Evolutionary conservation across 2,797 vertebrate species (phyloP).

Genomic region (Chelon auratus): DNA sequence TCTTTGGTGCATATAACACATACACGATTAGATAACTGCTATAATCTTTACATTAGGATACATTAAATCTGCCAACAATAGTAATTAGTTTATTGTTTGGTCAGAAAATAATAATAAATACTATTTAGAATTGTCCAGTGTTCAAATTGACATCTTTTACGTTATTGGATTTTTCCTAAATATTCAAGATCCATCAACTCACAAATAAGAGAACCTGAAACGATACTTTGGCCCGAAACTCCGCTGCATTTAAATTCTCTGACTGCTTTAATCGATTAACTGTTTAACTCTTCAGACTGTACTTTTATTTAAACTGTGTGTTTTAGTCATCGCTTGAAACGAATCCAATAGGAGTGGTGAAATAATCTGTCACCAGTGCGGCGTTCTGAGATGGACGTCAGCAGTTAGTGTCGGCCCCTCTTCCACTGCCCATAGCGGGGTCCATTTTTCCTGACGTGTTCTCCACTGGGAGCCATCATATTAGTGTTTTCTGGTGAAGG

Average conservation of each 20-base stretch:
- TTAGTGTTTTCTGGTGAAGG: slow-evolving; percentile 36
- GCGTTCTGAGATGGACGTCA: slow-evolving; percentile 29
- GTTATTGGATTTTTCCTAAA: neutral
- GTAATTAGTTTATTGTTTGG: too few relatives aligned
- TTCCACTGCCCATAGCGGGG: slow-evolving; percentile 18
- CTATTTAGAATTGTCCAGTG: neutral
- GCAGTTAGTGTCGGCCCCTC: slow-evolving; percentile 45
- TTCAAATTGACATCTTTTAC: neutral
- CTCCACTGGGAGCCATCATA: slow-evolving; percentile 45
- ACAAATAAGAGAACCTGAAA: neutral
- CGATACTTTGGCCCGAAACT: too few relatives aligned
- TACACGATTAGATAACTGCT: neutral
- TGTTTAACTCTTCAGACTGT: neutral
- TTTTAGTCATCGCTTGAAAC: neutral
- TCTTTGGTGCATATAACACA: neutral
- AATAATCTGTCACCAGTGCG: neutral
- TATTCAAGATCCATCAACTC: neutral
- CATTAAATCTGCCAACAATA: too few relatives aligned
- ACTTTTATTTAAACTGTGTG: neutral
- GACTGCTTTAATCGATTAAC: neutral
- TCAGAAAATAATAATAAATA: neutral
- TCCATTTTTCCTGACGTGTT: slow-evolving; percentile 45
- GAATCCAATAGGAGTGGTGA: slow-evolving; percentile 2
- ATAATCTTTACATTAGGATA: neutral
- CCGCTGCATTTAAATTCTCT: neutral